phyloP scores from a whole-genome alignment of 2,888 invertebrate genomes.

The Melinaea menophilus region DNA sequence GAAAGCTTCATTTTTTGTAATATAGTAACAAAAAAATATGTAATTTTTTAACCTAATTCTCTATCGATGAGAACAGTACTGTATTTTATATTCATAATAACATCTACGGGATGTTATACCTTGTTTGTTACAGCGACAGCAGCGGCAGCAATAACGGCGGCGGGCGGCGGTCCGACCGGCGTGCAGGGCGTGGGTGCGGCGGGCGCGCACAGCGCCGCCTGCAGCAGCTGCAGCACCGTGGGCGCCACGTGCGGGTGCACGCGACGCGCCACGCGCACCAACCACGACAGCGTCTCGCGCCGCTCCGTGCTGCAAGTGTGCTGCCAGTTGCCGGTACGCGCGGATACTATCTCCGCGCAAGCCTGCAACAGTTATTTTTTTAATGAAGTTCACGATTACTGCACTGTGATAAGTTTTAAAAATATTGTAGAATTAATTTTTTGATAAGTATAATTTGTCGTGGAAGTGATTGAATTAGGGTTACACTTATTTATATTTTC shows the following conservation, averaged over 20 bases:
- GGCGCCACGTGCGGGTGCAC: constrained; percentile 95
- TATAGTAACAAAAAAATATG: too few species aligned
- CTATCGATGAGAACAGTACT: too few species aligned
- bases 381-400: background rate
- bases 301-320: constrained; percentile 87
- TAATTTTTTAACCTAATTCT: too few species aligned
- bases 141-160: constrained; percentile 12
- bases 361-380: constrained; percentile 60
- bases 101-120: constrained; percentile 17
- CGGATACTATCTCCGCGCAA: constrained; percentile 94
- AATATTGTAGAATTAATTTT: too few species aligned
- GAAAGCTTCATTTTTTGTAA: too few species aligned
- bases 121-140: constrained; percentile 22
- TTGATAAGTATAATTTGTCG: too few species aligned
- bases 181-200: constrained; percentile 22
- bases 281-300: constrained; percentile 85
- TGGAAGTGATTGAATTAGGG: too few species aligned
- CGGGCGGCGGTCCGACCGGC: constrained; percentile 16
- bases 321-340: constrained; percentile 97
- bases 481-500: background rate
- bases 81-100: background rate
- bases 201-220: constrained; percentile 87
- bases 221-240: constrained; percentile 91
- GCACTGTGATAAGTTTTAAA: too few species aligned
- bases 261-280: constrained; percentile 89